Percentiles rank a stretch among this genome's conserved stretches.
Evolutionary conservation across 2,113 vertebrate species (phyloP).

Genomic region (Cygnus atratus): DNA sequence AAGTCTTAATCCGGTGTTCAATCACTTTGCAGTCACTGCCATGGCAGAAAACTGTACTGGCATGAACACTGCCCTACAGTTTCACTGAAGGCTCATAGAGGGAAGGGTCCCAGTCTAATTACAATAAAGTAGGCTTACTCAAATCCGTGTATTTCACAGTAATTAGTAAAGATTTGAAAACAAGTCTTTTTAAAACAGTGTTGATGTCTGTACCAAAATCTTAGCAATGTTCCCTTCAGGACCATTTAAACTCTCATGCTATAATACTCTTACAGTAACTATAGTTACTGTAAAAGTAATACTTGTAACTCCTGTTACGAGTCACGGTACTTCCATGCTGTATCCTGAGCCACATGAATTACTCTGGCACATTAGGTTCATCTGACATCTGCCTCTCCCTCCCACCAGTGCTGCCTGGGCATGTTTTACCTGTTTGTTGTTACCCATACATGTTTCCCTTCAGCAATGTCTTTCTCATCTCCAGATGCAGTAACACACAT

Average conservation of each 20-base stretch:
- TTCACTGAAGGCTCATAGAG: background rate
- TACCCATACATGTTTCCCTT: background rate
- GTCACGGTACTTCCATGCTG: background rate
- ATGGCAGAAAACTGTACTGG: background rate
- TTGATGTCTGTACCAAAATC: background rate
- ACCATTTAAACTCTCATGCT: background rate
- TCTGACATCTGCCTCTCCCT: background rate
- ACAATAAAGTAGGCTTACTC: background rate
- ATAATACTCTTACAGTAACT: background rate
- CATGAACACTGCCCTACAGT: background rate
- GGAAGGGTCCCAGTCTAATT: background rate
- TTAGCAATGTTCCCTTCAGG: background rate
- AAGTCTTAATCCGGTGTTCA: slow-evolving; percentile 15
- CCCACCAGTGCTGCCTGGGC: background rate
- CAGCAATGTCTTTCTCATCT: background rate
- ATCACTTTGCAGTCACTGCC: background rate
- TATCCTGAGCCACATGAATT: background rate
- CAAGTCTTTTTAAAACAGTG: background rate
- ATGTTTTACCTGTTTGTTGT: slow-evolving; percentile 9
- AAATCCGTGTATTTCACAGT: background rate
- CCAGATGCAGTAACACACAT: background rate
- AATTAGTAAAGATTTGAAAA: slow-evolving; percentile 38
- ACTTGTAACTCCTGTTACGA: background rate
- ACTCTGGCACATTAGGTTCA: background rate
- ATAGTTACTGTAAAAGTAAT: background rate